Base-by-base conservation (phyloP, 1,140 invertebrate species). In the Pantala flavescens region DNA sequence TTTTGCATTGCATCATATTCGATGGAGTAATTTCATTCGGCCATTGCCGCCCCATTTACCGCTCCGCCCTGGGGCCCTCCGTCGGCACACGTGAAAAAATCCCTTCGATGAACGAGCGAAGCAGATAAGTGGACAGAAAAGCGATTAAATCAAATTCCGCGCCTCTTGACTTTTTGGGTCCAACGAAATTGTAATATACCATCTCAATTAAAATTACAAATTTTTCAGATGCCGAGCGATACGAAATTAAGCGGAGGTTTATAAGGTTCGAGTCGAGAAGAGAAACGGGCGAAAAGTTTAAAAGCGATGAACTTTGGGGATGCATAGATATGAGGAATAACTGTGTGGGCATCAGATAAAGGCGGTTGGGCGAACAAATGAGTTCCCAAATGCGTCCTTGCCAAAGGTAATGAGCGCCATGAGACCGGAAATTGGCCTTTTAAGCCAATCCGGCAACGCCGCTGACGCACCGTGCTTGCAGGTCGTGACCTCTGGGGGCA, bases 151-250 rank as follows among this genome's bases (percentile, higher is more conserved):
- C 28, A 36, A 36, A 36, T 36, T 36, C 28, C 28, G 28, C 28
- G 28, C 28, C 28, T 9, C 49, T 21, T 19, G 49, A 63, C 49
- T 16, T 63, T 63, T 63, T 12, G 49, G 49, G 49, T 3, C n/a
- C 49, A 63, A 63, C 49, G 49, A 63, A 63, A 63, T 63, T 16
- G 49, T 3, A 63, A 63, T 63, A 21, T 21, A 63, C n/a, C 3
- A 63, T 21, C 14, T 63, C n/a, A 63, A 63, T 63, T 63, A 63
- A 63, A 63, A 63, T 63, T 63, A 63, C 49, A 63, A 63, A 63
- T 63, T 63, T 21, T 12, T 21, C 12, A 63, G 28, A 63, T 63
- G 49, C 3, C n/a, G n/a, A 63, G 3, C 49, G 49, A 63, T 63
- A 21, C 49, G 49, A 63, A 21, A 63, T 63, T 36, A 36, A 36